Base-by-base conservation (phyloP, 2,113 vertebrate species). In the Vimba vimba region DNA sequence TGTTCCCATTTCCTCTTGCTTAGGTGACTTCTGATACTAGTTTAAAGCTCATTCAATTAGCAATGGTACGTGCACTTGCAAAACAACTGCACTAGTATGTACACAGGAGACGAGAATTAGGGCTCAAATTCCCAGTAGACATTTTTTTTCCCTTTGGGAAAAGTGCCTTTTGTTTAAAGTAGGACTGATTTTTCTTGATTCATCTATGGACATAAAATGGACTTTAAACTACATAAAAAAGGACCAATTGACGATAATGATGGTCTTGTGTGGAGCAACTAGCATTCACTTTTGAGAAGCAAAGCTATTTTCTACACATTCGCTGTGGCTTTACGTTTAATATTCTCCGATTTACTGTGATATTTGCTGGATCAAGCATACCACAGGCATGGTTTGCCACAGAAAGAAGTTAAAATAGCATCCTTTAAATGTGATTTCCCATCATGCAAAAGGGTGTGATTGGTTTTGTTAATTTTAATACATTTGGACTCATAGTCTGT, bases 401-500 rank as follows among this genome's bases (percentile, higher is more conserved):
- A 50, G n/a, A 85, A 76, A 82, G 50, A 6, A 19, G 45, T 52
- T 74, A 73, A 73, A 85, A 77, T 45, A 62, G 52, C 30, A 78
- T 45, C 17, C 5, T 11, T n/a, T 74, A 50, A 80, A 84, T 79
- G 15, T 25, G n/a, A 64, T 77, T 85, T 85, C 60, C 45, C 79
- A 75, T 19, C 17, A 87, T 64, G 79, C 64, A 78, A 71, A n/a
- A 73, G 64, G 81, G 36, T 52, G 77, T 79, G 50, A 84, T 79
- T 80, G 71, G 36, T 79, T 82, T 76, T 62, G 78, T 74, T 81
- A 19, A 73, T 78, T 79, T 88, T 36, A 60, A 60, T 60, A 78
- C 80, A 84, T 86, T 88, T 88, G 60, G 45, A 85, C 77, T 78
- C 23, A 27, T 33, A 68, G 87, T 68, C 36, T 84, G 50, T 82